Evolutionary conservation across 92 coral and sea anemone genomes (phyloP), one percentile per base, ranked within the genome.

Genomic region (Siderastrea siderea): DNA sequence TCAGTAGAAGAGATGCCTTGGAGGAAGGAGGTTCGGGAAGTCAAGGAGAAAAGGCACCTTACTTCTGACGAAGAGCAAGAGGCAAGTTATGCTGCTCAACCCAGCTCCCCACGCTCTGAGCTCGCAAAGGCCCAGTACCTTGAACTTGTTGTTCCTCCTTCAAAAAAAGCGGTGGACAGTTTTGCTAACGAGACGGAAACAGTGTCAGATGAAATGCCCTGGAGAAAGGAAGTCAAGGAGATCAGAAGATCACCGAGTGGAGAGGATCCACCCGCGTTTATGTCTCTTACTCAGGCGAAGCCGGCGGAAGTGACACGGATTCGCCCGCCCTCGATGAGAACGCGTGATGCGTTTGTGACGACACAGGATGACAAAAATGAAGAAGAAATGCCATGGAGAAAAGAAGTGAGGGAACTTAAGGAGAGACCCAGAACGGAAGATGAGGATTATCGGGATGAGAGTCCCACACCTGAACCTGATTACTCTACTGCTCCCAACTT

Each of bases 381-480:
- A 52, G 84, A 77, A 66, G 89, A 85, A 68, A 85, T 85, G 89
- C 89, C 89, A 8, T 85, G 89, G 89, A 75, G 89, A 12, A 85
- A 67, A 26, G 89, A 85, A 58, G 89, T 85, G 10, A 85, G 89
- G 57, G 89, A 85, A 45, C 69, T 85, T 2, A 65, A 85, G 77
- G 77, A 78, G 50, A 77, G 83, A 67, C 65, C 83, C 12, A 60
- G 75, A 49, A 52, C 76, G 26, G 89, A 85, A 46, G 87, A 84
- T 6, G 87, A 71, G 9, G 66, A 77, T 52, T 77, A 64, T 85
- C 47, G 49, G 19, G 77, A 66, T 55, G 83, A 76, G 7, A 53
- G 53, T 46, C 58, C 84, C 6, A 13, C 57, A 1, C 69, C 82
- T 2, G 68, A 57, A 55, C 5, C 17, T 5, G 83, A 85, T 48